Evolutionary conservation across 2,113 vertebrate species (phyloP).

Genomic region (Pterocles orientalis): DNA sequence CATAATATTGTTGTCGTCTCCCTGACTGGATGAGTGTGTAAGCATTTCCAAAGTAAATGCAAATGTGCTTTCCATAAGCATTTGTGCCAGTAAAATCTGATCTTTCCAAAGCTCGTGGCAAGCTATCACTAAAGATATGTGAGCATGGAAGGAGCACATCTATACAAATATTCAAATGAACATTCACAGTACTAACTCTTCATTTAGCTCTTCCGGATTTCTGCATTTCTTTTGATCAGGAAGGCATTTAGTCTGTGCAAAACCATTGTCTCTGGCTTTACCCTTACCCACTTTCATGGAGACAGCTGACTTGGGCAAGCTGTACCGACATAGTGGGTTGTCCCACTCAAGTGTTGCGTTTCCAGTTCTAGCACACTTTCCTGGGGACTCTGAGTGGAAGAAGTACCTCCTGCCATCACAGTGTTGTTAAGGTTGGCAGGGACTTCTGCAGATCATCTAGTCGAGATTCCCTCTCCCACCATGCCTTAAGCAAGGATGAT

Average conservation of each 20-base stretch:
- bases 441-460: neutral
- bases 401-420: neutral
- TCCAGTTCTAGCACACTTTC: neutral
- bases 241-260: neutral
- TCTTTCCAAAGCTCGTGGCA: neutral
- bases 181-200: neutral
- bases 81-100: constrained; percentile 7
- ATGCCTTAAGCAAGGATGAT: too few species aligned
- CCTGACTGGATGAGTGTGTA: neutral
- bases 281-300: neutral
- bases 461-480: neutral
- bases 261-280: neutral
- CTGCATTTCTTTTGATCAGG: neutral
- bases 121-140: neutral
- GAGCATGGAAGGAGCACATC: neutral
- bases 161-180: neutral
- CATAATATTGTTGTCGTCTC: neutral
- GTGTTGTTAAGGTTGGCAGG: neutral
- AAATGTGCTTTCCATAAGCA: neutral
- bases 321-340: fast-evolving
- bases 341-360: neutral
- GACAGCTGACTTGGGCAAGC: neutral
- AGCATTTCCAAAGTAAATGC: constrained; percentile 12
- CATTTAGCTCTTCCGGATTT: neutral
- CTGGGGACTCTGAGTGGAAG: neutral